phyloP scores from a whole-genome alignment of 2,797 vertebrate genomes.

The Staurois parvus region DNA sequence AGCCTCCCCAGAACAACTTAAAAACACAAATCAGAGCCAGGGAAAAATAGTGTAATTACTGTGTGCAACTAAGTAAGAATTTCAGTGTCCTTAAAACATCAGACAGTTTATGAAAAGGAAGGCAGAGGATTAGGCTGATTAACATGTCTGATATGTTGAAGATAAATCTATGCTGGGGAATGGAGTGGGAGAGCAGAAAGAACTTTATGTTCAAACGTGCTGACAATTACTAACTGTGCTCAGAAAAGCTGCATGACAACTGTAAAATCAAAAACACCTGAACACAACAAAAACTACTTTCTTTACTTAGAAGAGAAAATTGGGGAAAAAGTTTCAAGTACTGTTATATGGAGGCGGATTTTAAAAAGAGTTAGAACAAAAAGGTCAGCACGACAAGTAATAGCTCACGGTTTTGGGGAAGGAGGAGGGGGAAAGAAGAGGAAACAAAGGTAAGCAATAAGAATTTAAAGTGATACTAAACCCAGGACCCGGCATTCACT shows the following conservation, averaged over 20 bases:
- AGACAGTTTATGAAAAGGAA: not conserved
- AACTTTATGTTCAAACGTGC: conserved; percentile 2
- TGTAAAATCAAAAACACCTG: not conserved
- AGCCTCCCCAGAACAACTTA: conserved; percentile 13
- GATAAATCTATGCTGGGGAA: not conserved
- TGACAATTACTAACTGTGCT: conserved; percentile 3
- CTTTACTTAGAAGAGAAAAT: no score
- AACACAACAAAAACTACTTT: not conserved
- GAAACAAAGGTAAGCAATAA: not conserved
- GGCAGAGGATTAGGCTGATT: conserved; percentile 1
- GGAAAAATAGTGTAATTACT: conserved; percentile 18
- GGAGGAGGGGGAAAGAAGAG: not conserved
- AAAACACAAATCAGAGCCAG: conserved; percentile 26
- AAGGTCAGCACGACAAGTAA: not conserved
- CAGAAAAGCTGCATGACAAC: not conserved
- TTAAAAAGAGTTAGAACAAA: not conserved
- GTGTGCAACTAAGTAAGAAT: conserved; percentile 2
- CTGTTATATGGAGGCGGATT: not conserved
- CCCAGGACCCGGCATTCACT: no score
- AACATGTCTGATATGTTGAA: not conserved
- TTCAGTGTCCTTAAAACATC: not conserved
- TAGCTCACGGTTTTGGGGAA: not conserved
- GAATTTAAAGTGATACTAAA: no score
- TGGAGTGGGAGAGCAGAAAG: not conserved
- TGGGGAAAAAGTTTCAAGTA: not conserved